These are phyloP conservation scores for Hybognathus amarus DNA, from an alignment of 2,797 vertebrate genomes.

Conservation along the genomic window DNA sequence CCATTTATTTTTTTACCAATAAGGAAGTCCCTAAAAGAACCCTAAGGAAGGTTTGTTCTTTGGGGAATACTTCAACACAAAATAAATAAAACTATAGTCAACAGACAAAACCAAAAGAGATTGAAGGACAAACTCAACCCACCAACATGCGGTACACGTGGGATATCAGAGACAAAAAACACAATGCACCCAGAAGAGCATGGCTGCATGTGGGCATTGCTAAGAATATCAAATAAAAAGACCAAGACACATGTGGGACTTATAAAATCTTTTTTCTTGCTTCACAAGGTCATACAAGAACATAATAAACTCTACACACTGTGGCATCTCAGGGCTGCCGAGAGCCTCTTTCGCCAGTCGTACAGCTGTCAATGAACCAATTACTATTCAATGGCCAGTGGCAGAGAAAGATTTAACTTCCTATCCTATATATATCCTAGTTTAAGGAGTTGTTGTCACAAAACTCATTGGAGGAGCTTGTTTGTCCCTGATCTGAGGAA, in stretches of 20 bases:
- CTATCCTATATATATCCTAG: slow-evolving; percentile 4
- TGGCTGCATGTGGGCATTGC: slow-evolving; percentile 9
- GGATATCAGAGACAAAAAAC: slow-evolving; percentile 1
- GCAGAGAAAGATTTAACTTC: slow-evolving; percentile 24
- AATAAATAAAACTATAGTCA: not conserved
- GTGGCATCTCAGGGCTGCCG: slow-evolving; percentile 38
- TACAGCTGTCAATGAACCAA: slow-evolving; percentile 31
- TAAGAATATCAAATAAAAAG: slow-evolving; percentile 33
- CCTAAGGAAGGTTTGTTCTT: not conserved
- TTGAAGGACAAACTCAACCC: slow-evolving; percentile 1
- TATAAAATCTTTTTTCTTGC: slow-evolving; percentile 21
- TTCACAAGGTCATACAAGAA: slow-evolving; percentile 14
- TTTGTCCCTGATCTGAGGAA: slow-evolving; percentile 16
- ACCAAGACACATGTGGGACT: slow-evolving; percentile 36
- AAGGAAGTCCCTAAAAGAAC: not conserved
- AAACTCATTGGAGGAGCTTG: not conserved
- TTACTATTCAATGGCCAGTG: slow-evolving; percentile 39
- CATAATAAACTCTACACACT: slow-evolving; percentile 40
- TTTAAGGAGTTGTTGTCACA: slow-evolving; percentile 22
- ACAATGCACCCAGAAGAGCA: slow-evolving; percentile 17
- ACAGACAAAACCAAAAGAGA: not conserved
- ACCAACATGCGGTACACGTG: not conserved
- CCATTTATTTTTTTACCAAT: not conserved
- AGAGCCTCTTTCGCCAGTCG: not conserved
- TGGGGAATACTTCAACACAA: not conserved